Evolutionary conservation across 2,797 vertebrate genomes (phyloP).

Genomic region (Mormyrus proboscirostris): DNA sequence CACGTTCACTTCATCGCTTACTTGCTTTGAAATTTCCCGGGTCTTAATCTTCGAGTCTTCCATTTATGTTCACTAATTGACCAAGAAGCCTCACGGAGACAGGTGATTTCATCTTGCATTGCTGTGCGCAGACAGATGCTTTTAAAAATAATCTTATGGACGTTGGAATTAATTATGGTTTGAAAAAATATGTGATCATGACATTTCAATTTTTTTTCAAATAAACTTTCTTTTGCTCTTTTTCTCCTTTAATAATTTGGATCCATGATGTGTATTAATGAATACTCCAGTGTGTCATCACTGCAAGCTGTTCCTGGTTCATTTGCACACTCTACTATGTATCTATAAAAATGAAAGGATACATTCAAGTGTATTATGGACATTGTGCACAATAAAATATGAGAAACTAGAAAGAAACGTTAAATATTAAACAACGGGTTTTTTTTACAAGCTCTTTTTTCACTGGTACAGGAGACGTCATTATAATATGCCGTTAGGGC

Average conservation of each 20-base stretch:
- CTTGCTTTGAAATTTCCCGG: not conserved
- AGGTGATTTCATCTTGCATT: constrained; percentile 1
- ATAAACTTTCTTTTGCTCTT: not conserved
- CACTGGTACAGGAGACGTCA: not conserved
- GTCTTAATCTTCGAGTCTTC: not conserved
- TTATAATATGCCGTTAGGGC: not conserved
- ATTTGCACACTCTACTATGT: not conserved
- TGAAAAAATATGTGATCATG: not conserved
- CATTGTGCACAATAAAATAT: not conserved
- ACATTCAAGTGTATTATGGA: not conserved
- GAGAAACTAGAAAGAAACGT: not conserved
- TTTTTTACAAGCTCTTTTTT: not conserved
- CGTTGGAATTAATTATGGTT: not conserved
- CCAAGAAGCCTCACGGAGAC: not conserved
- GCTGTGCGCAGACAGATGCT: not conserved
- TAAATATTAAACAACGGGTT: not conserved
- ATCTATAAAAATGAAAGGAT: not conserved
- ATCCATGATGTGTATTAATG: not conserved
- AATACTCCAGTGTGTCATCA: not conserved
- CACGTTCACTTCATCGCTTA: not conserved
- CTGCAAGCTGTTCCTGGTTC: not conserved
- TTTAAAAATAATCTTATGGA: not conserved
- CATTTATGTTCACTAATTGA: not conserved
- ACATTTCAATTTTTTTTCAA: not conserved
- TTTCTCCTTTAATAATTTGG: not conserved